Evolutionary conservation across 2,888 invertebrate species (phyloP).

Genomic region (Drosophila koepferae): DNA sequence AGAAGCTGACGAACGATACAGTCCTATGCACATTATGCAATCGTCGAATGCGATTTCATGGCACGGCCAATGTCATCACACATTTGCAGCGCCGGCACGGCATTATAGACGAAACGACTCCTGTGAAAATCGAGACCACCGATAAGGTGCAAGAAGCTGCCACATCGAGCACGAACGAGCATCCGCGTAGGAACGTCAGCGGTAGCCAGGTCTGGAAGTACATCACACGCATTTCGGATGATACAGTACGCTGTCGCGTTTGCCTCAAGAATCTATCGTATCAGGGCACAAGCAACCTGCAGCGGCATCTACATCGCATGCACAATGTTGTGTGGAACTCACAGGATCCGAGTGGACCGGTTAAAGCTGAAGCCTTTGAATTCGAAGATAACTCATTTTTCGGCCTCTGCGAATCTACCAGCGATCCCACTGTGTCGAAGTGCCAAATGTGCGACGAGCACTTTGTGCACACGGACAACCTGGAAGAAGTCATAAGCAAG

Average conservation of each 20-base stretch:
- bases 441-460: slow-evolving; percentile 72
- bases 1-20: slow-evolving; percentile 68
- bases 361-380: slow-evolving; percentile 23
- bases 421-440: slow-evolving; percentile 36
- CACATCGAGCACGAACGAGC: slow-evolving; percentile 50
- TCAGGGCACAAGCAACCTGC: slow-evolving; percentile 78
- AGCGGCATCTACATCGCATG: slow-evolving; percentile 78
- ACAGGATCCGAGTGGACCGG: not conserved
- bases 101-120: slow-evolving; percentile 51
- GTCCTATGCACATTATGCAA: slow-evolving; percentile 74
- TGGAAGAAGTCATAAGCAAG: slow-evolving; percentile 32
- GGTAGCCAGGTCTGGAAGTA: slow-evolving; percentile 74
- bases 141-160: slow-evolving; percentile 47
- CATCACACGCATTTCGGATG: slow-evolving; percentile 66
- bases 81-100: slow-evolving; percentile 75
- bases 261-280: slow-evolving; percentile 77
- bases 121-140: slow-evolving; percentile 12
- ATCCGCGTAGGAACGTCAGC: slow-evolving; percentile 19
- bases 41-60: slow-evolving; percentile 77
- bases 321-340: slow-evolving; percentile 67
- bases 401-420: slow-evolving; percentile 42
- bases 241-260: slow-evolving; percentile 72
- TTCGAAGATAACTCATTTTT: slow-evolving; percentile 31
- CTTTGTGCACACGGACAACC: slow-evolving; percentile 58
- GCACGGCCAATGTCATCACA: slow-evolving; percentile 79